A percentile compares a stretch with the other conserved stretches of the same genome.
phyloP scores from a whole-genome alignment of 2,888 invertebrate genomes.

The Caenorhabditis parvicauda region DNA sequence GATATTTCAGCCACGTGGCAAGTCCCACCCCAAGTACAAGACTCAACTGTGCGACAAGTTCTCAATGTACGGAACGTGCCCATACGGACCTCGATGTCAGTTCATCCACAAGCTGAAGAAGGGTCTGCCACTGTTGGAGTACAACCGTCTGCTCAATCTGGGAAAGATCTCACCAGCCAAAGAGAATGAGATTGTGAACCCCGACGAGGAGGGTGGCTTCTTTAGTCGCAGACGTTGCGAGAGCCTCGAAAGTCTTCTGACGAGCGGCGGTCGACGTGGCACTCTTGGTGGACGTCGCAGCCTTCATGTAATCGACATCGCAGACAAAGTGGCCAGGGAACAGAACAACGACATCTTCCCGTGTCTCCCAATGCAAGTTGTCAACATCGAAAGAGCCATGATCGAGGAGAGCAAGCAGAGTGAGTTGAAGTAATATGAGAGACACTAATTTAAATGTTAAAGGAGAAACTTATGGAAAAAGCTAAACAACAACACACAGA shows the following conservation, averaged over 20 bases:
- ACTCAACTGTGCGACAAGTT: slow-evolving; percentile 49
- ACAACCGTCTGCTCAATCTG: slow-evolving; percentile 29
- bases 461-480: too few species aligned
- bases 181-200: slow-evolving; percentile 37
- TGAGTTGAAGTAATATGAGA: too few species aligned
- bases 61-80: slow-evolving; percentile 38
- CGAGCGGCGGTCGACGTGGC: background rate
- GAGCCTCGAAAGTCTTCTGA: slow-evolving; percentile 2
- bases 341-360: slow-evolving; percentile 3
- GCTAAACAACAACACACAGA: too few species aligned
- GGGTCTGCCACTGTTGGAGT: slow-evolving; percentile 43
- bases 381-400: slow-evolving; percentile 29
- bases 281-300: background rate
- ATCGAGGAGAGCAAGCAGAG: too few species aligned
- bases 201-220: slow-evolving; percentile 13
- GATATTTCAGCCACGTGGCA: slow-evolving; percentile 42
- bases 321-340: background rate
- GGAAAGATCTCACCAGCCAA: slow-evolving; percentile 41
- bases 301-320: slow-evolving; percentile 19
- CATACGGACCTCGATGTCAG: slow-evolving; percentile 45
- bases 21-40: slow-evolving; percentile 49
- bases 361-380: slow-evolving; percentile 27
- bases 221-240: background rate
- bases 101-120: slow-evolving; percentile 46
- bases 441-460: too few species aligned